Base-by-base conservation (phyloP, 2,113 vertebrate genomes). In the Forbesichthys agassizii region DNA sequence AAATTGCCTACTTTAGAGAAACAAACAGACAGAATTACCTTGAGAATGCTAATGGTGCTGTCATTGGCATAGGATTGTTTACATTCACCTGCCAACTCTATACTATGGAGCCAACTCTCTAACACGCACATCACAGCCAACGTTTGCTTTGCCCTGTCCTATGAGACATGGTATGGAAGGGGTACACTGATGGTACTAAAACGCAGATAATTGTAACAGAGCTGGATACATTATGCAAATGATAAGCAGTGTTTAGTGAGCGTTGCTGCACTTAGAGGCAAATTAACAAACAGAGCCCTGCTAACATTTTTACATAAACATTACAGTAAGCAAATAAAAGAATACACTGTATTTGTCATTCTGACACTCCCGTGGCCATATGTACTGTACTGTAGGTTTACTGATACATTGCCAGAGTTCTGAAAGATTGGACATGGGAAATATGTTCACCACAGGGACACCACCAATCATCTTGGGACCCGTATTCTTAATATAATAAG, bases 21-120 rank as follows among this genome's bases (percentile, higher is more conserved):
- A 55, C 6, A 27, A 75, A 75, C 75, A 85, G 72, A 71, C 61
- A 66, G 69, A 75, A 88, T 84, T 80, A 84, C 72, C 63, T 78
- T 72, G 66, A 77, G 75, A 79, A 57, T 77, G 75, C 64, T 81
- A 88, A 88, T 85, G 66, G 71, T 82, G 83, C 79, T 81, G 75
- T 77, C 88, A 70, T 81, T 88, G 84, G 86, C 82, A 76, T 61
- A 42, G 61, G 57, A 49, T 1, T 1, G 33, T 48, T 62, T 57
- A 63, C 72, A 69, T 77, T 78, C 27, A 27, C 27, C 61, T 63
- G 84, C 77, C 84, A 87, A 79, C 56, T 80, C 65, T 88, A 2
- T 27, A 27, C 27, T 27, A 27, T 27, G 27, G 27, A 27, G 27
- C 27, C 27, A 27, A 27, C 27, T 27, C 27, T 27, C 27, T 27